phyloP scores from a whole-genome alignment of 2,888 invertebrate genomes.

The Eupelmus urozonus region DNA sequence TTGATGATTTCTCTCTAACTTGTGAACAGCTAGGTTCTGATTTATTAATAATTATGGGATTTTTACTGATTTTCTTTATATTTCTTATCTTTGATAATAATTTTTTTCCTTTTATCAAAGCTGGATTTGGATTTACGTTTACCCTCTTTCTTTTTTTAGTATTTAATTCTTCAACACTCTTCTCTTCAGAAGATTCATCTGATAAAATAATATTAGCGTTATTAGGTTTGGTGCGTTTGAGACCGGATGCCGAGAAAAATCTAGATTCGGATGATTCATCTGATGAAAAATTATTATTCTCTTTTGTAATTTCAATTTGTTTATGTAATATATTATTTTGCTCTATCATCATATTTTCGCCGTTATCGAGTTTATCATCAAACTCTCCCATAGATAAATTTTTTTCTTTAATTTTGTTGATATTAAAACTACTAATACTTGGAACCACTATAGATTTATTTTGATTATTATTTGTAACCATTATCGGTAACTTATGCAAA shows the following conservation, averaged over 20 bases:
- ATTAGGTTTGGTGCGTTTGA: constrained; percentile 1
- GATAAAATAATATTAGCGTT: constrained; percentile 10
- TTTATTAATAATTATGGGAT: background rate
- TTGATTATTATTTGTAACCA: too few relatives aligned
- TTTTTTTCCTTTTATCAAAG: constrained; percentile 43
- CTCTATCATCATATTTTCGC: background rate
- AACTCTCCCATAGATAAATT: background rate
- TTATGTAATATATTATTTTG: background rate
- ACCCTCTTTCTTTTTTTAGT: constrained; percentile 8
- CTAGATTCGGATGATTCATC: constrained; percentile 17
- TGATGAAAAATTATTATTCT: constrained; percentile 17
- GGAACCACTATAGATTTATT: too few relatives aligned
- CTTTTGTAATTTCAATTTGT: background rate
- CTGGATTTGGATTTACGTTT: constrained; percentile 42
- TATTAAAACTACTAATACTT: background rate
- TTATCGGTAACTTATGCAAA: background rate
- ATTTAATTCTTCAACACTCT: background rate
- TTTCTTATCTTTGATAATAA: constrained; percentile 63
- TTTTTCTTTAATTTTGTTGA: background rate
- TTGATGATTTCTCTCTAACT: constrained; percentile 1
- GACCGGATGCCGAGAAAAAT: background rate
- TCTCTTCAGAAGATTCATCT: constrained; percentile 35
- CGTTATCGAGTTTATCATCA: background rate
- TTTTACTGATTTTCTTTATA: constrained; percentile 61
- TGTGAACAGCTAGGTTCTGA: background rate